Evolutionary conservation across 2,888 invertebrate genomes (phyloP).

Genomic region (Crepidodera aurea): DNA sequence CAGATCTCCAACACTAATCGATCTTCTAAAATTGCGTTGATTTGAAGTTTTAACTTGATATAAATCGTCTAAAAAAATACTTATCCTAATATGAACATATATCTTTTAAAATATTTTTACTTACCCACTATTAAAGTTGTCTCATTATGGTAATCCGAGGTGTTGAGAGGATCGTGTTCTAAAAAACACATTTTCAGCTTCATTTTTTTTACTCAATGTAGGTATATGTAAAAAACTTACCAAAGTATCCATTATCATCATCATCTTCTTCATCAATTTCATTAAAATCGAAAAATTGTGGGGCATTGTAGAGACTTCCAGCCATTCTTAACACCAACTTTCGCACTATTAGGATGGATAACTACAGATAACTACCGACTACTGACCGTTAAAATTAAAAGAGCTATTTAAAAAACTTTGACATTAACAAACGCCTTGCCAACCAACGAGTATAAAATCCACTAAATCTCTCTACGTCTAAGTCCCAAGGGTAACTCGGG

Average conservation of each 20-base stretch:
- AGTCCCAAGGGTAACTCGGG: too few relatives aligned
- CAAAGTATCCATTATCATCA: slow-evolving; percentile 44
- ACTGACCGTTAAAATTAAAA: too few relatives aligned
- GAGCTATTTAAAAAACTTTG: too few relatives aligned
- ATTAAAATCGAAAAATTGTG: slow-evolving; percentile 46
- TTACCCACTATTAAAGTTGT: background rate
- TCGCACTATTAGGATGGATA: too few relatives aligned
- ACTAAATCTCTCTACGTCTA: too few relatives aligned
- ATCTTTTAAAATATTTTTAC: background rate
- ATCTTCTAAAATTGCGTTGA: slow-evolving; percentile 28
- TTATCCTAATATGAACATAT: background rate
- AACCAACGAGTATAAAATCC: too few relatives aligned
- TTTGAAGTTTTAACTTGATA: background rate
- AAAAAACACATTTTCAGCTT: too few relatives aligned
- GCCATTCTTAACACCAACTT: too few relatives aligned
- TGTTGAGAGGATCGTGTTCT: slow-evolving; percentile 19
- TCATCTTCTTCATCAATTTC: slow-evolving; percentile 35
- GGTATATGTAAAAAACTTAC: slow-evolving; percentile 33
- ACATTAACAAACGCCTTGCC: too few relatives aligned
- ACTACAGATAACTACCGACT: too few relatives aligned
- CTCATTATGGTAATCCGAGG: slow-evolving; percentile 1
- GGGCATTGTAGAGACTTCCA: slow-evolving; percentile 45
- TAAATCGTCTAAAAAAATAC: background rate
- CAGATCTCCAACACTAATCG: slow-evolving; percentile 37
- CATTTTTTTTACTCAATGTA: too few relatives aligned